Evolutionary conservation across 2,797 vertebrate genomes (phyloP).

Genomic region (Ctenopoma multispine): DNA sequence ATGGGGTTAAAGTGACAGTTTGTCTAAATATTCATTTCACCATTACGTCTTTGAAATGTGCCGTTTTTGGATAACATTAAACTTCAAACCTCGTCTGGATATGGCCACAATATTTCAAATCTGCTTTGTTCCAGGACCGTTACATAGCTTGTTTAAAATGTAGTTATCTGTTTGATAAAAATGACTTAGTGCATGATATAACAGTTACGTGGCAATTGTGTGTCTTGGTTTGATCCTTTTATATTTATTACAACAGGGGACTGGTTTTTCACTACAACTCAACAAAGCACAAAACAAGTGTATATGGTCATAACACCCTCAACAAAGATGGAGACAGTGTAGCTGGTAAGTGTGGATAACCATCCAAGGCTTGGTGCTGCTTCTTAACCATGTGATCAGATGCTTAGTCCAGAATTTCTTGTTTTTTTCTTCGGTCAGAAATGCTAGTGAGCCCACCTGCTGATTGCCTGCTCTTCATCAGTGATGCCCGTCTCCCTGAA

Average conservation of each 20-base stretch:
- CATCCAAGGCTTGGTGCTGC: neutral
- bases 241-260: neutral
- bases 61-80: neutral
- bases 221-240: neutral
- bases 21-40: neutral
- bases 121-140: neutral
- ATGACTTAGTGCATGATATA: neutral
- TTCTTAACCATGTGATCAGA: neutral
- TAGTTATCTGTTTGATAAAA: neutral
- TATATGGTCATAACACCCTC: conserved; percentile 15
- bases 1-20: neutral
- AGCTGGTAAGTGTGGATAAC: conserved; percentile 9
- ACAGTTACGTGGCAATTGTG: neutral
- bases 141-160: neutral
- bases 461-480: conserved; percentile 99
- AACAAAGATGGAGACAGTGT: conserved; percentile 1
- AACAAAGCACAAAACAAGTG: neutral
- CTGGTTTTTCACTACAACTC: neutral
- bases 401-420: neutral
- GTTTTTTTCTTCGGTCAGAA: neutral
- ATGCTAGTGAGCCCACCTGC: conserved; percentile 85
- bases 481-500: conserved; percentile 99
- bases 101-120: neutral
- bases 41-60: neutral
- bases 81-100: neutral